Evolutionary conservation across 2,888 invertebrate genomes (phyloP).

Genomic region (Crematogaster levior): DNA sequence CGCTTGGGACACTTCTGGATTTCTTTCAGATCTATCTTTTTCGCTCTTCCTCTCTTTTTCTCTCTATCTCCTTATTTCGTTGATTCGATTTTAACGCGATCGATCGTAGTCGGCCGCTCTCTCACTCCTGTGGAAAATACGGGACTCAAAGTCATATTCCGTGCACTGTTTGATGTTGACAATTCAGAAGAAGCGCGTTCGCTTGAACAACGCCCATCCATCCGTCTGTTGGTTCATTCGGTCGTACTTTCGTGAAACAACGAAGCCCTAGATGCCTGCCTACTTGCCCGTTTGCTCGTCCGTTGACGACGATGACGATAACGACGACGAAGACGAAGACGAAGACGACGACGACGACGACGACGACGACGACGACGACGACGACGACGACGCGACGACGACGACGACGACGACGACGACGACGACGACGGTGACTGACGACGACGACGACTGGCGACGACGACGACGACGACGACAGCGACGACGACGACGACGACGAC

Average conservation of each 20-base stretch:
- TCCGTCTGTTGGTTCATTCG: slow-evolving; percentile 63
- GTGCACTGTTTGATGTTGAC: slow-evolving; percentile 77
- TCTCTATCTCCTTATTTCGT: background rate
- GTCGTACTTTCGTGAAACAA: slow-evolving; percentile 62
- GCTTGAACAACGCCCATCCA: slow-evolving; percentile 69
- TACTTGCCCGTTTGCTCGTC: slow-evolving; percentile 2
- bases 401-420: background rate
- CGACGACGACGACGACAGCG: too few species aligned
- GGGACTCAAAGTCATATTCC: slow-evolving; percentile 73
- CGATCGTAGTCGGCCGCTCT: slow-evolving; percentile 52
- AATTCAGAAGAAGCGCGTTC: slow-evolving; percentile 74
- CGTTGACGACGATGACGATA: background rate
- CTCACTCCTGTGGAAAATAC: slow-evolving; percentile 35
- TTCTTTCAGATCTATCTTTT: slow-evolving; percentile 15
- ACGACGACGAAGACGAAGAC: background rate
- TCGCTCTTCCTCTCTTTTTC: background rate
- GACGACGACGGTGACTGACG: background rate
- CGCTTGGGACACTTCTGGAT: slow-evolving; percentile 50
- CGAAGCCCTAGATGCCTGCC: slow-evolving; percentile 31
- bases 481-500: background rate
- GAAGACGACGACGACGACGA: background rate
- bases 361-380: background rate
- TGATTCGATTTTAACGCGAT: slow-evolving; percentile 36
- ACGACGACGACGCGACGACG: background rate
- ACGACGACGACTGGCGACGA: background rate